Conservation (phyloP, 2,113 vertebrate species). For the Oreochromis aureus region DNA sequence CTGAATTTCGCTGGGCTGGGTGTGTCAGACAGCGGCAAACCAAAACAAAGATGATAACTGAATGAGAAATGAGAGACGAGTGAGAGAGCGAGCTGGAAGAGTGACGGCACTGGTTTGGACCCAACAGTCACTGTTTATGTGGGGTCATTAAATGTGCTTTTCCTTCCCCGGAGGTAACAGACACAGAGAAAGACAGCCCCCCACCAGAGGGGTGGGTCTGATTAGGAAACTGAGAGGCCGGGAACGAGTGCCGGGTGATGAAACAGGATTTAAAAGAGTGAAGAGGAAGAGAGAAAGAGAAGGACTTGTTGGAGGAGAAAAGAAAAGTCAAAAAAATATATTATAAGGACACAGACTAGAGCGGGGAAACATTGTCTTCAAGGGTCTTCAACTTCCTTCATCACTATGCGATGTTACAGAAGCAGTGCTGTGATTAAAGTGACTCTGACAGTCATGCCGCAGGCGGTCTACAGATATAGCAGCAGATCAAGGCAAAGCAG, state of each 20-base stretch:
- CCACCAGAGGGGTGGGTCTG: neutral
- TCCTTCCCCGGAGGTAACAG: conserved; percentile 25
- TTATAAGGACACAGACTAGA: neutral
- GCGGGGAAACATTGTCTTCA: conserved; percentile 22
- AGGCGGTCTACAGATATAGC: conserved; percentile 55
- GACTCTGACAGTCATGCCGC: conserved; percentile 51
- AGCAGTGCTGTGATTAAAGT: conserved; percentile 45
- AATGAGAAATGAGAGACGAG: neutral
- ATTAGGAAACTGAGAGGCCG: neutral
- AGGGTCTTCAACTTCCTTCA: conserved; percentile 43
- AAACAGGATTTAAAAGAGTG: neutral
- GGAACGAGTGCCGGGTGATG: neutral
- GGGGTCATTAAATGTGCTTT: conserved; percentile 39
- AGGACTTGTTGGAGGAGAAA: neutral
- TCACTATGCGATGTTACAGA: conserved; percentile 37
- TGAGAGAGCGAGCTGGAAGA: conserved; percentile 16
- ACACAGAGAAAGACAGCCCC: neutral
- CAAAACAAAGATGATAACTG: neutral
- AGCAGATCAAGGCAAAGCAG: neutral
- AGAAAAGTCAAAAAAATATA: neutral
- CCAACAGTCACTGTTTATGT: conserved; percentile 24
- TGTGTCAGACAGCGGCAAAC: neutral
- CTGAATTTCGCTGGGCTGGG: neutral
- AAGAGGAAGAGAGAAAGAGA: neutral
- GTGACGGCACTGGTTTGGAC: conserved; percentile 19